phyloP scores from a whole-genome alignment of 1,140 invertebrate genomes.

The Euura lappo region DNA sequence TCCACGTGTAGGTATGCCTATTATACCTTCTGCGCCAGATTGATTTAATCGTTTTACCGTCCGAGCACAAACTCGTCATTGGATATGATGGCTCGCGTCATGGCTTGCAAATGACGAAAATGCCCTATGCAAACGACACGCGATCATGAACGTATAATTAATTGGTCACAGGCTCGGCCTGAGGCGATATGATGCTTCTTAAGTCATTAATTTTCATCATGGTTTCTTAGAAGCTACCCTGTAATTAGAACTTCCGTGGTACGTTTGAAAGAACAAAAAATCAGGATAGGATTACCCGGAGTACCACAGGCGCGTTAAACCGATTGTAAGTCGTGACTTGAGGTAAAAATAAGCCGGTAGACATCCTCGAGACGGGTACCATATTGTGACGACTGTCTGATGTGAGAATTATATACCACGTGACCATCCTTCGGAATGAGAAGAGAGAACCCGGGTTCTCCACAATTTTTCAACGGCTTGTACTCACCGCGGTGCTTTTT shows the following conservation, averaged over 20 bases:
- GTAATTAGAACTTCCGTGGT: background rate
- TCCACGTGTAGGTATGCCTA: too few species aligned
- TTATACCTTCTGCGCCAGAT: too few species aligned
- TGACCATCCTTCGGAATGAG: background rate
- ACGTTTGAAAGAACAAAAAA: background rate
- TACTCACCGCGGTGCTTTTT: too few species aligned
- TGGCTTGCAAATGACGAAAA: background rate
- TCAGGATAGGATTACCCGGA: background rate
- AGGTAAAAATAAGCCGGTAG: background rate
- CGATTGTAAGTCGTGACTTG: background rate
- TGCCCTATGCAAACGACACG: background rate
- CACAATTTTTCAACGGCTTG: too few species aligned
- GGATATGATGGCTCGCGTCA: background rate
- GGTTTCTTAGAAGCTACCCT: background rate
- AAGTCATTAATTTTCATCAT: background rate
- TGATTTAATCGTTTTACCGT: too few species aligned
- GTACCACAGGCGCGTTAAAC: background rate
- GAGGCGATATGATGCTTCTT: background rate
- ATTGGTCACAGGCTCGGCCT: background rate
- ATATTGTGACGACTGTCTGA: slow-evolving; percentile 8
- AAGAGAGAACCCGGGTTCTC: background rate
- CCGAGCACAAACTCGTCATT: too few species aligned
- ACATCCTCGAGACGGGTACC: background rate
- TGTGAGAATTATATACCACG: too few species aligned
- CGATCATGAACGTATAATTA: background rate